Conservation (phyloP, 2,797 vertebrate genomes). For the Pseudopleuronectes americanus region DNA sequence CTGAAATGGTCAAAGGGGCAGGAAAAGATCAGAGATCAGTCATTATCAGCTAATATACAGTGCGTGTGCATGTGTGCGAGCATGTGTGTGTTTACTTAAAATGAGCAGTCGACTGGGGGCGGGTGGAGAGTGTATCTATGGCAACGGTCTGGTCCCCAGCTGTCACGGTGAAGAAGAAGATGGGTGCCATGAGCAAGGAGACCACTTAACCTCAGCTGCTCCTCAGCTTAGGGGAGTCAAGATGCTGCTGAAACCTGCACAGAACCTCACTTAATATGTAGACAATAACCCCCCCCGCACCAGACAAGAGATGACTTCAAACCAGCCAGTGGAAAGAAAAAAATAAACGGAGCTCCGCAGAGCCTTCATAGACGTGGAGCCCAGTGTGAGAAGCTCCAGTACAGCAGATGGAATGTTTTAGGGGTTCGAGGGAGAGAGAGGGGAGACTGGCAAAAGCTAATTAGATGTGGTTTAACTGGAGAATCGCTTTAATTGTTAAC, state of each 20-base stretch:
- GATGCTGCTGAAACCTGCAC: constrained; percentile 82
- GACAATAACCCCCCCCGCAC: constrained; percentile 66
- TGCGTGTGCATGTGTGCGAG: constrained; percentile 8
- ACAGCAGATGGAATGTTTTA: constrained; percentile 69
- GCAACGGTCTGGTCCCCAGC: constrained; percentile 85
- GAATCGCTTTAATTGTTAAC: constrained; percentile 66
- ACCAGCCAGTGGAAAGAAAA: constrained; percentile 55
- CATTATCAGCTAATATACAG: constrained; percentile 25
- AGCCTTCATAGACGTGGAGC: constrained; percentile 65
- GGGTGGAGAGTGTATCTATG: constrained; percentile 79
- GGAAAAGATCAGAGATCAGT: constrained; percentile 18
- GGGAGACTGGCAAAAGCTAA: constrained; percentile 60
- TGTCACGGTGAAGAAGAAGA: constrained; percentile 83
- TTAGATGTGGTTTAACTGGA: constrained; percentile 70
- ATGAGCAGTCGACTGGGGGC: constrained; percentile 75
- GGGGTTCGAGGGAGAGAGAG: constrained; percentile 32
- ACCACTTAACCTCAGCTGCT: constrained; percentile 87
- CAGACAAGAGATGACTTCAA: constrained; percentile 78
- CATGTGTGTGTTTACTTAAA: constrained; percentile 69
- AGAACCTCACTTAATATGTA: constrained; percentile 85
- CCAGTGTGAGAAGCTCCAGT: constrained; percentile 63
- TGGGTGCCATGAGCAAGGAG: constrained; percentile 83
- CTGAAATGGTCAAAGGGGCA: constrained; percentile 14
- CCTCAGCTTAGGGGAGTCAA: constrained; percentile 87
- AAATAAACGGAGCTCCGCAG: constrained; percentile 42